phyloP scores from a whole-genome alignment of 2,888 invertebrate genomes.

The Homarus gammarus region DNA sequence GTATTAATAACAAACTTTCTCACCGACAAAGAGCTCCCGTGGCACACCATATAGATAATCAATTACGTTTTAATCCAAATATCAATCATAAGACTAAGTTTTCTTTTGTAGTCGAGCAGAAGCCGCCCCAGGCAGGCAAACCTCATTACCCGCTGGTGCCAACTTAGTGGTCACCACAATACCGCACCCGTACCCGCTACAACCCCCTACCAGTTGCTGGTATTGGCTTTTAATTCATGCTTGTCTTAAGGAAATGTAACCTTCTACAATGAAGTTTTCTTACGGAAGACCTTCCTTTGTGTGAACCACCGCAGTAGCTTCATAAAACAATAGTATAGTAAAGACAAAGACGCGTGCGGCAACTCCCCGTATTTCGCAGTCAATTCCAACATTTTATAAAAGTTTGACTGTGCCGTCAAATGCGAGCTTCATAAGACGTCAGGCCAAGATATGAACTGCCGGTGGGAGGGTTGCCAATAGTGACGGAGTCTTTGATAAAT shows the following conservation, averaged over 20 bases:
- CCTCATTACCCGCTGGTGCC: slow-evolving; percentile 58
- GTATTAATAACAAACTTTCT: slow-evolving; percentile 63
- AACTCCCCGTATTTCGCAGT: slow-evolving; percentile 44
- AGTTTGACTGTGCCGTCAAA: slow-evolving; percentile 52
- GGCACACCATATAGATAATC: slow-evolving; percentile 67
- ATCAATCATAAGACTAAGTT: slow-evolving; percentile 68
- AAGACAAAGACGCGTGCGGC: slow-evolving; percentile 35
- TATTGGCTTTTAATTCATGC: slow-evolving; percentile 46
- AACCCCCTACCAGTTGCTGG: slow-evolving; percentile 5
- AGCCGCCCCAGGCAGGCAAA: slow-evolving; percentile 48
- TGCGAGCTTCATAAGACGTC: slow-evolving; percentile 58
- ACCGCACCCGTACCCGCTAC: background rate
- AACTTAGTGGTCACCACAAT: slow-evolving; percentile 32
- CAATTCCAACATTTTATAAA: slow-evolving; percentile 55
- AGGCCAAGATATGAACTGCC: slow-evolving; percentile 52
- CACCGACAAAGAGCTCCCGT: slow-evolving; percentile 49
- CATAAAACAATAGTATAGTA: slow-evolving; percentile 24
- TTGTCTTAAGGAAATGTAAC: slow-evolving; percentile 24
- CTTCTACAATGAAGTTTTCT: slow-evolving; percentile 4
- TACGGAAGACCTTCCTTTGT: slow-evolving; percentile 12
- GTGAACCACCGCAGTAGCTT: background rate
- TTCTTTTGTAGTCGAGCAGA: slow-evolving; percentile 52
- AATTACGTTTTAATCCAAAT: slow-evolving; percentile 71
- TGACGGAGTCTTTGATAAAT: background rate
- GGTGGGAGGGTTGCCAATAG: slow-evolving; percentile 38